Conservation (phyloP, 2,797 vertebrate genomes). For the Spinus pinus region DNA sequence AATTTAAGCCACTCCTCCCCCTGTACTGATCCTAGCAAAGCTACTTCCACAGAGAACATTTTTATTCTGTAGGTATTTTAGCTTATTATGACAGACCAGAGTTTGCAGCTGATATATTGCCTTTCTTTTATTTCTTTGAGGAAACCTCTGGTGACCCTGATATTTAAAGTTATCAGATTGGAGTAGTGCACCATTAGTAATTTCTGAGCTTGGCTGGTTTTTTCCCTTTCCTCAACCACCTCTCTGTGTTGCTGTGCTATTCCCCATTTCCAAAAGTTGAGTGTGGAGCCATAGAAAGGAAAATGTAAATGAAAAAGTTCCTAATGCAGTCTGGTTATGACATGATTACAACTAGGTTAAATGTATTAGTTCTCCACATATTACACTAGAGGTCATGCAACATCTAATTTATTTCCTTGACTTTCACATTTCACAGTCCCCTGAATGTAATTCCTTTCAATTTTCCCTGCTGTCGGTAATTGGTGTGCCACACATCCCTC, state of each 20-base stretch:
- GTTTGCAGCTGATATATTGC: neutral
- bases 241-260: neutral
- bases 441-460: constrained; percentile 50
- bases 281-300: neutral
- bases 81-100: neutral
- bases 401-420: constrained; percentile 53
- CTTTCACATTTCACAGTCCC: constrained; percentile 59
- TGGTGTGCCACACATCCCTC: constrained; percentile 28
- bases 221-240: neutral
- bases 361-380: constrained; percentile 46
- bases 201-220: neutral
- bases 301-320: constrained; percentile 39
- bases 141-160: neutral
- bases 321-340: constrained; percentile 21
- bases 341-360: constrained; percentile 48
- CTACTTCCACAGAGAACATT: neutral
- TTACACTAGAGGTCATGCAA: constrained; percentile 49
- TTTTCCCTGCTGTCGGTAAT: constrained; percentile 53
- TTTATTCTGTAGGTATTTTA: neutral
- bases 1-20: neutral
- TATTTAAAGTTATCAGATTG: neutral
- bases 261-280: neutral
- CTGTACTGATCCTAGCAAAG: neutral
- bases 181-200: neutral
- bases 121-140: neutral